These are phyloP conservation scores for Dasypogon diadema DNA, from an alignment of 2,888 invertebrate species.

Conservation along the genomic window DNA sequence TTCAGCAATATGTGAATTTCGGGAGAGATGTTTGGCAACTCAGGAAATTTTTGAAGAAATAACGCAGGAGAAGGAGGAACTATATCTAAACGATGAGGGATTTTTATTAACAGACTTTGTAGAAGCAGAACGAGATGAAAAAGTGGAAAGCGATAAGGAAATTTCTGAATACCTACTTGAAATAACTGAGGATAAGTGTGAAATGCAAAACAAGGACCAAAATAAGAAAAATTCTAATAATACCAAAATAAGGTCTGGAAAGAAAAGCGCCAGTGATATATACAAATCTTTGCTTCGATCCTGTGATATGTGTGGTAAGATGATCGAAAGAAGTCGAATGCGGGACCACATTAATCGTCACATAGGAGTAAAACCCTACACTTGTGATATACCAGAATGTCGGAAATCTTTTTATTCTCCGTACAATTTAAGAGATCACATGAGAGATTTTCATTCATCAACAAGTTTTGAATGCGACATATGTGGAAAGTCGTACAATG, in stretches of 20 bases:
- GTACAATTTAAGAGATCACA: constrained; percentile 34
- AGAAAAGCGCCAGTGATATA: not conserved
- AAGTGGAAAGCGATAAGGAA: not conserved
- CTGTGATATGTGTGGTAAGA: constrained; percentile 47
- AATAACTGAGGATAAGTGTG: not conserved
- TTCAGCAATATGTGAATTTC: not conserved
- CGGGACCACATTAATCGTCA: constrained; percentile 40
- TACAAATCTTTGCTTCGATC: constrained; percentile 22
- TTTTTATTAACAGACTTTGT: no score
- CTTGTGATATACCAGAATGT: constrained; percentile 12
- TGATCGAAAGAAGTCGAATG: constrained; percentile 34
- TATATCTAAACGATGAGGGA: no score
- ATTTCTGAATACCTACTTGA: not conserved
- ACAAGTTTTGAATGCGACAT: constrained; percentile 25
- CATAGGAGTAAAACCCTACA: constrained; percentile 15
- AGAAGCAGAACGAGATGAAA: not conserved
- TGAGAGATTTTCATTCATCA: constrained; percentile 19
- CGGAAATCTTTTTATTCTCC: constrained; percentile 38
- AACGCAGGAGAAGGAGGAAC: no score
- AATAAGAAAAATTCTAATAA: not conserved
- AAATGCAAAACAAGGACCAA: not conserved
- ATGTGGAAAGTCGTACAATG: constrained; percentile 41
- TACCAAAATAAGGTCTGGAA: not conserved
- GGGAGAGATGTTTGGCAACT: not conserved
- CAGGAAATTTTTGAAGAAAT: not conserved